Evolutionary conservation across 2,888 invertebrate species (phyloP).

Genomic region (Lysandra bellargus): DNA sequence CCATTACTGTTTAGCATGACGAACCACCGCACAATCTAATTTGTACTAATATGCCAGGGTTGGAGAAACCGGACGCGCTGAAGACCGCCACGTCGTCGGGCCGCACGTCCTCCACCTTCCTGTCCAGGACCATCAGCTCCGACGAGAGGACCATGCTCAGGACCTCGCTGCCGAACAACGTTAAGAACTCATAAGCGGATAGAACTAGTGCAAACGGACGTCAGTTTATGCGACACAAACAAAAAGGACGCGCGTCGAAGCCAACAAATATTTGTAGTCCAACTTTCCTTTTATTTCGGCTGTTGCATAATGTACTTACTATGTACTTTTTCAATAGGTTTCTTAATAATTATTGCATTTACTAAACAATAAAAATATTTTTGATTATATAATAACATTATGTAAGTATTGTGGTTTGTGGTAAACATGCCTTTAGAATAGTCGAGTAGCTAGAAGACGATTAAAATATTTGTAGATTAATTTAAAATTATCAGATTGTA

Average conservation of each 20-base stretch:
- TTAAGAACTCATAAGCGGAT: conserved; percentile 49
- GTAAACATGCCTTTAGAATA: background rate
- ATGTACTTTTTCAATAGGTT: no score
- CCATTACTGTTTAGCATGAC: conserved; percentile 32
- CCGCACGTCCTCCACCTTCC: conserved; percentile 70
- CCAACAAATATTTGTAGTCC: background rate
- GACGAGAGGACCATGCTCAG: conserved; percentile 63
- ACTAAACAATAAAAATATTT: no score
- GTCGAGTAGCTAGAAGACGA: background rate
- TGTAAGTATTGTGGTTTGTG: no score
- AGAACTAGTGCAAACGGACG: background rate
- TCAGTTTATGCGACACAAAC: background rate
- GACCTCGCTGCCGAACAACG: conserved; percentile 57
- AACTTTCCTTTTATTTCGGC: background rate
- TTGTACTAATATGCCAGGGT: conserved; percentile 66
- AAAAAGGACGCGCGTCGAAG: background rate
- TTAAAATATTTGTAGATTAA: background rate
- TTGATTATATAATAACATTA: no score
- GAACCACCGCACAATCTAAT: conserved; percentile 46
- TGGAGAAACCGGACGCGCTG: conserved; percentile 67
- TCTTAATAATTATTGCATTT: no score
- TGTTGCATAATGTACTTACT: no score
- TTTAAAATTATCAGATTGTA: background rate
- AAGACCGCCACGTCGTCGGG: conserved; percentile 65
- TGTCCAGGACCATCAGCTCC: conserved; percentile 69